Evolutionary conservation across 2,113 vertebrate genomes (phyloP).

Genomic region (Chionis minor): DNA sequence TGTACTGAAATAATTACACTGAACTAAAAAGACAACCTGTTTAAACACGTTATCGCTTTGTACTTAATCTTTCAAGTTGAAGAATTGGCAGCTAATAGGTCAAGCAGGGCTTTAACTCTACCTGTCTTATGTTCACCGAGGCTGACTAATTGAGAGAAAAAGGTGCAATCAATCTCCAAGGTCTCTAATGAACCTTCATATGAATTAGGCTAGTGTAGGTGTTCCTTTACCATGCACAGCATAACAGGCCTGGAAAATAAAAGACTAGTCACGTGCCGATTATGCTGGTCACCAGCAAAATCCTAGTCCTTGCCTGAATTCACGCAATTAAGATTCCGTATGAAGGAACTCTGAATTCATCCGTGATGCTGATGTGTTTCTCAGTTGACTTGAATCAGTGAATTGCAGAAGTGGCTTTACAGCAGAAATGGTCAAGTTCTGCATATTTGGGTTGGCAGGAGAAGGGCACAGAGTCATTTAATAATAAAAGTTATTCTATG

Average conservation of each 20-base stretch:
- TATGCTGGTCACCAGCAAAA: neutral
- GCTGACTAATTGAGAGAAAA: neutral
- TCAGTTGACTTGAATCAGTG: neutral
- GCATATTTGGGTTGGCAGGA: neutral
- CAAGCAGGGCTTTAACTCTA: neutral
- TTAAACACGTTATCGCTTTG: neutral
- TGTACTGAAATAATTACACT: neutral
- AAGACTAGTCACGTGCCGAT: neutral
- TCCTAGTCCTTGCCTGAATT: neutral
- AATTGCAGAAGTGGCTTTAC: neutral
- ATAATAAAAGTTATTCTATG: neutral
- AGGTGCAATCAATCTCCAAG: neutral
- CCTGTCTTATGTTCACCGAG: neutral
- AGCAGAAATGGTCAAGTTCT: neutral
- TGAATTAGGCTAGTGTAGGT: neutral
- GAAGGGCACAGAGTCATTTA: neutral
- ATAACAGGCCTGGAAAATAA: neutral
- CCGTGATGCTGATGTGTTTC: neutral
- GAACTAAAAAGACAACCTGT: neutral
- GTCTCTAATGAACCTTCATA: neutral
- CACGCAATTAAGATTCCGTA: neutral
- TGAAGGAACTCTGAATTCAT: neutral
- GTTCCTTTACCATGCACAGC: neutral
- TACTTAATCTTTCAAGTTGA: neutral
- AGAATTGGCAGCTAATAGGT: neutral